Evolutionary conservation across 2,113 vertebrate species (phyloP).

Genomic region (Rhinichthys klamathensis): DNA sequence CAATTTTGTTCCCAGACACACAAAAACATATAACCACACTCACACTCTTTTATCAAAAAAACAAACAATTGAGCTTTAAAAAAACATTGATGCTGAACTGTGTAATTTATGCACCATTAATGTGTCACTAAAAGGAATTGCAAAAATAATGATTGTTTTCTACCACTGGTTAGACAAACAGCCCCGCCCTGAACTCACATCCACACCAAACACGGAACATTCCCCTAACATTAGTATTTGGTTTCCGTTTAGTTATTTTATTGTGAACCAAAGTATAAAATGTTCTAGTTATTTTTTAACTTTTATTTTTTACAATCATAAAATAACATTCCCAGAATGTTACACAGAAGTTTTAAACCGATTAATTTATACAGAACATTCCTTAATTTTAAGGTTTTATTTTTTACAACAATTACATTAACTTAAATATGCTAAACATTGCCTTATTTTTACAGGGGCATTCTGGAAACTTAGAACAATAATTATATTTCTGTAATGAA

Average conservation of each 20-base stretch:
- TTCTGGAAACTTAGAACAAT: neutral
- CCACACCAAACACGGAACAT: neutral
- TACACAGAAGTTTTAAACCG: neutral
- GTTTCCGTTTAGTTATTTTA: neutral
- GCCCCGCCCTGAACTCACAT: neutral
- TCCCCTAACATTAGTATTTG: neutral
- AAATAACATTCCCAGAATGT: neutral
- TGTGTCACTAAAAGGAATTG: neutral
- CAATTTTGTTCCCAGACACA: slow-evolving; percentile 18
- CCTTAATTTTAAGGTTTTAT: neutral
- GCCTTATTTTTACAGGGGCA: neutral
- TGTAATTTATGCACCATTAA: neutral
- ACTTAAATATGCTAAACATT: no score
- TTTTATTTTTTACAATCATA: neutral
- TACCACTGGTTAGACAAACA: neutral
- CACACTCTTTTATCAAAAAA: neutral
- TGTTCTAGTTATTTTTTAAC: neutral
- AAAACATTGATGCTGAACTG: neutral
- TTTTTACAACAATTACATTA: no score
- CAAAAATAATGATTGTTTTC: neutral
- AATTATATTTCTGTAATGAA: neutral
- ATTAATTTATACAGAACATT: neutral
- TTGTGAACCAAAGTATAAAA: neutral
- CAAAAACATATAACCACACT: neutral
- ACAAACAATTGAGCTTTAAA: neutral